phyloP scores from a whole-genome alignment of 2,888 invertebrate species.

The Cremastinae sp. region DNA sequence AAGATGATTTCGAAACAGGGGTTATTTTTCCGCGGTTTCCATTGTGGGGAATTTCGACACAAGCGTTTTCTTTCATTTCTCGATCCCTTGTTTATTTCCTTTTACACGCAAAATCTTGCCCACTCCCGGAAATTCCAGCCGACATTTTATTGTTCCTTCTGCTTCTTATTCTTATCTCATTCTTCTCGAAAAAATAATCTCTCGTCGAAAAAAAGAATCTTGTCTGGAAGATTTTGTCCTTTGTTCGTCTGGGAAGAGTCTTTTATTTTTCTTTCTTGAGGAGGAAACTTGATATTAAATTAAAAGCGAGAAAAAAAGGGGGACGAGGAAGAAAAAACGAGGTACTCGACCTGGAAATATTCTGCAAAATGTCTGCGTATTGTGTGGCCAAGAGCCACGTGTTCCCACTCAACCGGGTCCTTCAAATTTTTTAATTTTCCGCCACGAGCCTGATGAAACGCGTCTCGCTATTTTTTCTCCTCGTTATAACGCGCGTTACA shows the following conservation, averaged over 20 bases:
- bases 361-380: slow-evolving; percentile 14
- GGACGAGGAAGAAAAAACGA: slow-evolving; percentile 7
- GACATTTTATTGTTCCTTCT: background rate
- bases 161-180: too few relatives aligned
- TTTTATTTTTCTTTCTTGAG: slow-evolving; percentile 30
- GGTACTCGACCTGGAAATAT: slow-evolving; percentile 13
- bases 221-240: background rate
- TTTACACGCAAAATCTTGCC: too few relatives aligned
- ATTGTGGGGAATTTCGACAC: background rate
- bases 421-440: slow-evolving; percentile 62
- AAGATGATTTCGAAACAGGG: slow-evolving; percentile 35
- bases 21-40: slow-evolving; percentile 60
- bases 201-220: too few relatives aligned
- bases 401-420: slow-evolving; percentile 41
- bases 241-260: slow-evolving; percentile 8
- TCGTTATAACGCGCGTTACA: too few relatives aligned
- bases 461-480: background rate
- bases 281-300: slow-evolving; percentile 26
- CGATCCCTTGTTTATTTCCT: too few relatives aligned
- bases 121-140: too few relatives aligned
- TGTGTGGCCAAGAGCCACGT: slow-evolving; percentile 7
- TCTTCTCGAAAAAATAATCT: too few relatives aligned
- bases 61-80: background rate
- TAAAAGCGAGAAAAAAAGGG: slow-evolving; percentile 19
- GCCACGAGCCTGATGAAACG: slow-evolving; percentile 64